Percentiles rank a stretch among this genome's conserved stretches.
Evolutionary conservation across 2,113 vertebrate genomes (phyloP).

Genomic region (Camelus dromedarius): DNA sequence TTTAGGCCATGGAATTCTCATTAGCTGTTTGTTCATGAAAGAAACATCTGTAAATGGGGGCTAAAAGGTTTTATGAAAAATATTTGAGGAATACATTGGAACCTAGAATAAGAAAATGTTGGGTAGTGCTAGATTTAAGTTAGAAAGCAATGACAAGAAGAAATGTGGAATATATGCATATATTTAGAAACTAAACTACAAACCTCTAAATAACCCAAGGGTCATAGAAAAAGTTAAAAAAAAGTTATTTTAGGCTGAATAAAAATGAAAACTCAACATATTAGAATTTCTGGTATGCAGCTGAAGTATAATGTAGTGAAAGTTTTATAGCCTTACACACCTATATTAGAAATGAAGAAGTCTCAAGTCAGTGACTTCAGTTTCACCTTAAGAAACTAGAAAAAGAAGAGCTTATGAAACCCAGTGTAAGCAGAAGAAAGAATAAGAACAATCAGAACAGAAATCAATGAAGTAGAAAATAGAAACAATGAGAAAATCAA

Average conservation of each 20-base stretch:
- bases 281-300: neutral
- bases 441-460: neutral
- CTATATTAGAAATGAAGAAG: neutral
- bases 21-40: slow-evolving; percentile 18
- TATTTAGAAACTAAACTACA: neutral
- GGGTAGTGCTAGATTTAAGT: neutral
- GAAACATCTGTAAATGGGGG: slow-evolving; percentile 29
- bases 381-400: neutral
- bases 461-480: neutral
- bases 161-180: neutral
- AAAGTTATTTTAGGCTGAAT: neutral
- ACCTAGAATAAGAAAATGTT: neutral
- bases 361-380: neutral
- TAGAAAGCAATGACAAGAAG: neutral
- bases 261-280: neutral
- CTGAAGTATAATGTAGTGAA: neutral
- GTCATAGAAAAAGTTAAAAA: neutral
- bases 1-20: slow-evolving; percentile 40
- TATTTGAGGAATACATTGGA: neutral
- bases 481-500: neutral
- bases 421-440: neutral
- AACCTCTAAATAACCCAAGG: neutral
- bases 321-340: neutral
- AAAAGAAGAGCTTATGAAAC: neutral
- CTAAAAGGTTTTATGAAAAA: slow-evolving; percentile 1